Base-by-base conservation (phyloP, 2,888 invertebrate genomes). In the Epicampocera succincta region DNA sequence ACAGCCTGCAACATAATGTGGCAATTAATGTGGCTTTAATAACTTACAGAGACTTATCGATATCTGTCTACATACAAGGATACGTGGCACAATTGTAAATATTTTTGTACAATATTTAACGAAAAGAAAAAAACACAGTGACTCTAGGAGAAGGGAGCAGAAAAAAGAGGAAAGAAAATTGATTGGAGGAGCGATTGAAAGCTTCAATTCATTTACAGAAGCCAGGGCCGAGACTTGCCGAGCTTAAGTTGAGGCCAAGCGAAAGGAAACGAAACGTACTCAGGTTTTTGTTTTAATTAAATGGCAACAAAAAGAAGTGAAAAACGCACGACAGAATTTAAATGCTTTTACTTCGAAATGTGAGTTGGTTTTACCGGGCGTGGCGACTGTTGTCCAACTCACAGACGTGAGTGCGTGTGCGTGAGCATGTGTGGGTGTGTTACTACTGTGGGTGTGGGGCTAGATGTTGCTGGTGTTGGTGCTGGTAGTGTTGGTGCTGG, bases 271-370 rank as follows among this genome's bases (percentile, higher is more conserved):
- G 52, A 60, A 12, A 50, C 38, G 1, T 13, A 6, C 33, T 11
- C n/a, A 48, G 40, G 9, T n/a, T 38, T 46, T 61, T 33, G 11
- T 69, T 71, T 48, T 13, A 38, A 40, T 17, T 54, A 54, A 29
- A 40, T 11, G 15, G 12, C 33, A 48, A 42, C 29, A 61, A 50
- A 68, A 46, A 54, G 40, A 40, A 66, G 19, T n/a, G 25, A 52
- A 13, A 13, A 21, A 65, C 40, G 58, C 44, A 71, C 5, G 15
- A 46, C 68, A 56, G n/a, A 17, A 50, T 63, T 72, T 56, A 46
- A 65, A 65, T 63, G 25, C 33, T 60, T 86, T 85, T 84, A 83
- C 84, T 84, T 80, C 84, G 68, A 86, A 73, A 85, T 85, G 86
- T 86, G 85, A 84, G 60, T 60, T 52, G 79, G 68, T 72, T 83